Conservation (phyloP, 2,113 vertebrate species). For the Cyanoramphus novaezelandiae region DNA sequence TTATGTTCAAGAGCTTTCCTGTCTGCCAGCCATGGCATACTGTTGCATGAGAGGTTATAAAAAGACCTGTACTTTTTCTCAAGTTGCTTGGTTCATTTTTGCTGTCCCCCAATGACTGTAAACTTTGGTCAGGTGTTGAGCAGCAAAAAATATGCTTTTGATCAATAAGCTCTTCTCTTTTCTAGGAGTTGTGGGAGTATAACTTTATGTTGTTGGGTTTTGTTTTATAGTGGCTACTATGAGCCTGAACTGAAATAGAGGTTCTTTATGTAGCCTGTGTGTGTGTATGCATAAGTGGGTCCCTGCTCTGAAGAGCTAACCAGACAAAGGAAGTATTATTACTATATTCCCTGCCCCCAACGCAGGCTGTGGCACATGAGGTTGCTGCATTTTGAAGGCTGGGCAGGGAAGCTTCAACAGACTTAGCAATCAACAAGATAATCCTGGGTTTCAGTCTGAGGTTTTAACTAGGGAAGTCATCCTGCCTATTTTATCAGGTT, state of each 20-base stretch:
- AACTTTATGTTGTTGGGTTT: neutral
- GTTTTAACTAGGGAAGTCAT: neutral
- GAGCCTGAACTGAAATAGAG: neutral
- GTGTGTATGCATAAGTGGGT: neutral
- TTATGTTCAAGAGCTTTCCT: neutral
- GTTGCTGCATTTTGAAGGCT: neutral
- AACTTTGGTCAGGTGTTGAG: neutral
- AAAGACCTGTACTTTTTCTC: neutral
- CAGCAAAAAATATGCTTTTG: neutral
- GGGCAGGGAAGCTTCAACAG: neutral
- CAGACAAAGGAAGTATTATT: neutral
- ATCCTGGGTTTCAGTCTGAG: neutral
- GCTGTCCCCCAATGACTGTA: neutral
- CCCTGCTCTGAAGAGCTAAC: neutral
- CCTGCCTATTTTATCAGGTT: neutral
- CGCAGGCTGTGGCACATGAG: neutral
- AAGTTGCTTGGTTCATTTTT: neutral
- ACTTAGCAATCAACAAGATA: neutral
- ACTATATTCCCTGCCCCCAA: neutral
- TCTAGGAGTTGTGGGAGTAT: neutral
- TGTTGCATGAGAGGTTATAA: rapidly evolving
- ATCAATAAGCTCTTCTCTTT: neutral
- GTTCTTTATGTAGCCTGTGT: neutral
- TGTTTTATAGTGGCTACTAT: neutral
- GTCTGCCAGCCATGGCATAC: rapidly evolving